Percentiles rank a stretch among this genome's conserved stretches.
Evolutionary conservation across 92 coral and sea anemone species (phyloP).

Genomic region (Parazoanthus swiftii): DNA sequence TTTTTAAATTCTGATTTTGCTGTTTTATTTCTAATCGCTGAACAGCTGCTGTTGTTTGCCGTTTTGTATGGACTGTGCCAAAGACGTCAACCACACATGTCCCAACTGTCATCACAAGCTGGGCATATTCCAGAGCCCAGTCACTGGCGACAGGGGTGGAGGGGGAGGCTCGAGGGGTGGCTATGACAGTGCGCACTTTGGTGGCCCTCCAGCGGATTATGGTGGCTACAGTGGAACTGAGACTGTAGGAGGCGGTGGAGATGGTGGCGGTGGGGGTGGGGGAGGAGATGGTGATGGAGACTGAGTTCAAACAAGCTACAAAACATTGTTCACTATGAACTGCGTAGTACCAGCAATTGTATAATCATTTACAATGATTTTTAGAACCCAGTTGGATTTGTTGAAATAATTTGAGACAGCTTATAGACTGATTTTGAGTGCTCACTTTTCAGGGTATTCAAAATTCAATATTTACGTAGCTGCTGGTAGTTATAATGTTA

Average conservation of each 20-base stretch:
- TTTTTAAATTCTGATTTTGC: neutral
- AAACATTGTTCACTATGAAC: neutral
- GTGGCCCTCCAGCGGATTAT: conserved; percentile 20
- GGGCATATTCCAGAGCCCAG: conserved; percentile 62
- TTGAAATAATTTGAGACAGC: no score
- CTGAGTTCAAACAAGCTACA: neutral
- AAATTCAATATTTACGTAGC: no score
- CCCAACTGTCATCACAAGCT: conserved; percentile 69
- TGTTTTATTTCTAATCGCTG: neutral
- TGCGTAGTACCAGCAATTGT: neutral
- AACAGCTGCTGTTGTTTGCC: conserved; percentile 79
- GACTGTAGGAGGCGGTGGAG: conserved; percentile 32
- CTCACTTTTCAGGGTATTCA: no score
- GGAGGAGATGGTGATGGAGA: conserved; percentile 20
- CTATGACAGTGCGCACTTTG: conserved; percentile 15
- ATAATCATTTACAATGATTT: neutral
- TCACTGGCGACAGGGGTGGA: conserved; percentile 62
- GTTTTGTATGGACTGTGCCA: conserved; percentile 74
- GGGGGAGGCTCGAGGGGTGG: conserved; percentile 23
- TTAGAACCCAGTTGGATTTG: no score
- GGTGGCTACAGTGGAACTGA: conserved; percentile 27
- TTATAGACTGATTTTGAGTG: no score
- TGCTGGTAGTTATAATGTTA: no score
- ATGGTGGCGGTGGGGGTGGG: conserved; percentile 22
- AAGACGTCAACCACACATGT: conserved; percentile 69